These are phyloP conservation scores for Bostrychus sinensis DNA, from an alignment of 2,113 vertebrate genomes.

Conservation along the genomic window DNA sequence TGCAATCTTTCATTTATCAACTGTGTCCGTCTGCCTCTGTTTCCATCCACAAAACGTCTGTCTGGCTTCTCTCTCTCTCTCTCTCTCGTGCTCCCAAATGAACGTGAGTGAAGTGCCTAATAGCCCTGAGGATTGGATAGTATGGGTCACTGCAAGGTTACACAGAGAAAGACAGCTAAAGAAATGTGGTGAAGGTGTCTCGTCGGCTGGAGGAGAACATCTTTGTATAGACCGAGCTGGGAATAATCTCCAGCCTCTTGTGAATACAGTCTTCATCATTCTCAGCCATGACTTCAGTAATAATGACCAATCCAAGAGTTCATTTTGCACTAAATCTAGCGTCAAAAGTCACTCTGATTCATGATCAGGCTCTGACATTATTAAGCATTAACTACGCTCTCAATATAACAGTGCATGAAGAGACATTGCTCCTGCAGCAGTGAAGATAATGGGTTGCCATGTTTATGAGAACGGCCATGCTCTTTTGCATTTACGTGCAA, in stretches of 20 bases:
- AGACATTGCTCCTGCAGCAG: background rate
- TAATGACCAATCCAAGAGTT: conserved; percentile 4
- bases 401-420: background rate
- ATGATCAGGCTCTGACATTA: background rate
- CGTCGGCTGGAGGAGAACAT: conserved; percentile 8
- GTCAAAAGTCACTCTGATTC: background rate
- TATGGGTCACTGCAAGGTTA: conserved; percentile 56
- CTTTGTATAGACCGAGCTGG: conserved; percentile 7
- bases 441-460: background rate
- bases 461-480: too few species aligned
- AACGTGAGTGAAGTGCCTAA: conserved; percentile 22
- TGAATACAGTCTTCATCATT: background rate
- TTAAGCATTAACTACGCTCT: background rate
- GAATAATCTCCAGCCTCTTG: background rate
- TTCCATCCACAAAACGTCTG: conserved; percentile 5
- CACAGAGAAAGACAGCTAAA: conserved; percentile 11
- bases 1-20: conserved; percentile 13
- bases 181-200: conserved; percentile 22
- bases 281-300: background rate
- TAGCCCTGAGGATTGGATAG: conserved; percentile 38
- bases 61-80: background rate
- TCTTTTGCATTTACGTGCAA: too few species aligned
- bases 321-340: background rate
- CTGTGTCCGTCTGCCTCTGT: background rate
- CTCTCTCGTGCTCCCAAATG: background rate